Evolutionary conservation across 1,140 invertebrate species (phyloP).

Genomic region (Meteorus sp.): DNA sequence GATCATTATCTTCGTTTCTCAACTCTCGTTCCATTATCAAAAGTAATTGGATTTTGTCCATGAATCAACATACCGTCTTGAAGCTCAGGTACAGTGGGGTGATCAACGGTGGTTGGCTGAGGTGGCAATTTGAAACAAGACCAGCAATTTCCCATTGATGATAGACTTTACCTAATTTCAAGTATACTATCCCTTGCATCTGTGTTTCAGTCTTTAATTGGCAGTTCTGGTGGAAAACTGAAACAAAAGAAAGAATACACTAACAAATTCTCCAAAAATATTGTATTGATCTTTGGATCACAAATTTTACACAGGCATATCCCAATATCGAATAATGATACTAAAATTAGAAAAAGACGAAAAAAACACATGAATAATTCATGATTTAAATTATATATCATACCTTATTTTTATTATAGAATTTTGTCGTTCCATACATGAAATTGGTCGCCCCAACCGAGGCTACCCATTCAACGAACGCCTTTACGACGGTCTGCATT

Average conservation of each 20-base stretch:
- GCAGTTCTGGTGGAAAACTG: constrained; percentile 42
- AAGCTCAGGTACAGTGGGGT: constrained; percentile 57
- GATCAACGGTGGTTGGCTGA: constrained; percentile 62
- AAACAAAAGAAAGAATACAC: background rate
- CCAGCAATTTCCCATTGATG: constrained; percentile 80
- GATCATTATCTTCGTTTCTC: constrained; percentile 22
- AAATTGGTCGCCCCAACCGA: background rate
- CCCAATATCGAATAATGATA: background rate
- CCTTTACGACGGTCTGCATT: background rate
- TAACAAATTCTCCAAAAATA: too few species aligned
- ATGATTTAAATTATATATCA: background rate
- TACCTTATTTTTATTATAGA: background rate
- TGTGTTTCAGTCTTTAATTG: constrained; percentile 56
- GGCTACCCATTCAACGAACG: background rate
- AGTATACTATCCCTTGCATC: constrained; percentile 51
- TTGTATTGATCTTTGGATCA: too few species aligned
- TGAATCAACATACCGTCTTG: constrained; percentile 64
- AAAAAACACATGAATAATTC: background rate
- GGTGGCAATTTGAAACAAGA: constrained; percentile 74
- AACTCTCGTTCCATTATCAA: constrained; percentile 12
- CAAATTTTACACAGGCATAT: background rate
- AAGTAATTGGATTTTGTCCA: constrained; percentile 16
- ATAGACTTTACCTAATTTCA: constrained; percentile 52
- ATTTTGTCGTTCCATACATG: background rate
- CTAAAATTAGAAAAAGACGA: background rate